phyloP scores from a whole-genome alignment of 2,888 invertebrate species.

The Notodonta dromedarius region DNA sequence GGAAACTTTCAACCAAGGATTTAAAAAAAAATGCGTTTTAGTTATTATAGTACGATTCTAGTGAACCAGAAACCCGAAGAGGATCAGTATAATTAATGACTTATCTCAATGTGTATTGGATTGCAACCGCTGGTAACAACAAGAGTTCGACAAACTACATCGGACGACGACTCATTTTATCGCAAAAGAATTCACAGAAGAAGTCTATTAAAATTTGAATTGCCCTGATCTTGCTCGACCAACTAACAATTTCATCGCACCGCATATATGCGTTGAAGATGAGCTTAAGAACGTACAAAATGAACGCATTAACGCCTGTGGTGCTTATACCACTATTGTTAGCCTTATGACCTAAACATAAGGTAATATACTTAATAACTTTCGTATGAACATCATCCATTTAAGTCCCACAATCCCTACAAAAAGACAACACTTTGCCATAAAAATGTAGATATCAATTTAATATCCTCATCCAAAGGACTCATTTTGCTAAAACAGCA shows the following conservation, averaged over 20 bases:
- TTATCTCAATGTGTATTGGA: no score
- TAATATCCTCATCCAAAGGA: not conserved
- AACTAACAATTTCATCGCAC: not conserved
- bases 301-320: slow-evolving; percentile 12
- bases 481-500: not conserved
- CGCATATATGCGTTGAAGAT: not conserved
- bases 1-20: not conserved
- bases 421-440: no score
- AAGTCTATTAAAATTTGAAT: not conserved
- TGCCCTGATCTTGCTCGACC: not conserved
- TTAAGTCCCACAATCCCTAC: not conserved
- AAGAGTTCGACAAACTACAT: not conserved
- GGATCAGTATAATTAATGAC: no score
- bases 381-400: not conserved
- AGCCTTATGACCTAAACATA: slow-evolving; percentile 15
- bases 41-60: no score
- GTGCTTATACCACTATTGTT: slow-evolving; percentile 12
- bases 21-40: not conserved
- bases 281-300: slow-evolving; percentile 2
- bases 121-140: not conserved
- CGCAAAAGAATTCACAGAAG: not conserved
- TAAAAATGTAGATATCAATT: no score
- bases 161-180: not conserved
- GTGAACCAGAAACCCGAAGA: no score
- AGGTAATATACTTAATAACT: slow-evolving; percentile 17